Conservation (phyloP, 2,888 invertebrate species). For the Saturnia pavonia region DNA sequence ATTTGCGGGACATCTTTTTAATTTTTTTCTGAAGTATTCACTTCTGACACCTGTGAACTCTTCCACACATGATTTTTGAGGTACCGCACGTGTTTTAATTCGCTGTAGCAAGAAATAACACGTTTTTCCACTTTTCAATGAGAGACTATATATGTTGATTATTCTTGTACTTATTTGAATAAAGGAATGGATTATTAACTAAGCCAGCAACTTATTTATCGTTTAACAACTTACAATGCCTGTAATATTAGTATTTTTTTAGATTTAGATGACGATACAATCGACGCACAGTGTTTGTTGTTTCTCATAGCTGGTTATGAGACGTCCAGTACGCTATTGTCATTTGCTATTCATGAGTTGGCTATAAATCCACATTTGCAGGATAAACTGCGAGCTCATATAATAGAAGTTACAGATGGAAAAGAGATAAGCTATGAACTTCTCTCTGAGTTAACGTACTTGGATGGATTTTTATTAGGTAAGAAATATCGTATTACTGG, state of each 20-base stretch:
- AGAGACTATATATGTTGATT: background rate
- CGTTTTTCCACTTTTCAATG: background rate
- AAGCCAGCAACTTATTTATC: background rate
- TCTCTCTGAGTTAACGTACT: slow-evolving; percentile 56
- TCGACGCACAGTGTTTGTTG: slow-evolving; percentile 81
- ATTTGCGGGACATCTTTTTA: too few relatives aligned
- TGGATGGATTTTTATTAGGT: slow-evolving; percentile 69
- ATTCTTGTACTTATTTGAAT: background rate
- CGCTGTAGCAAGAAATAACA: background rate
- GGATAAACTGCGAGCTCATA: slow-evolving; percentile 66
- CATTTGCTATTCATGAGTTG: slow-evolving; percentile 78
- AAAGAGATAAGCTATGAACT: slow-evolving; percentile 66
- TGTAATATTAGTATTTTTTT: slow-evolving; percentile 29
- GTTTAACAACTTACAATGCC: background rate
- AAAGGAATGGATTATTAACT: background rate
- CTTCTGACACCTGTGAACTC: too few relatives aligned
- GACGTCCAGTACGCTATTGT: slow-evolving; percentile 81
- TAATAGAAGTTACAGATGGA: slow-evolving; percentile 59
- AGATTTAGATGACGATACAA: slow-evolving; percentile 78
- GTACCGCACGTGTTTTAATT: too few relatives aligned
- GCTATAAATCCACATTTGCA: slow-evolving; percentile 75
- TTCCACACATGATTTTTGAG: too few relatives aligned
- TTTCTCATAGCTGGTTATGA: slow-evolving; percentile 84
- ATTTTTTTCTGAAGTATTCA: too few relatives aligned
- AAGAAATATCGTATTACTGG: slow-evolving; percentile 23